Conservation (phyloP, 2,113 vertebrate genomes). For the Phalacrocorax carbo region DNA sequence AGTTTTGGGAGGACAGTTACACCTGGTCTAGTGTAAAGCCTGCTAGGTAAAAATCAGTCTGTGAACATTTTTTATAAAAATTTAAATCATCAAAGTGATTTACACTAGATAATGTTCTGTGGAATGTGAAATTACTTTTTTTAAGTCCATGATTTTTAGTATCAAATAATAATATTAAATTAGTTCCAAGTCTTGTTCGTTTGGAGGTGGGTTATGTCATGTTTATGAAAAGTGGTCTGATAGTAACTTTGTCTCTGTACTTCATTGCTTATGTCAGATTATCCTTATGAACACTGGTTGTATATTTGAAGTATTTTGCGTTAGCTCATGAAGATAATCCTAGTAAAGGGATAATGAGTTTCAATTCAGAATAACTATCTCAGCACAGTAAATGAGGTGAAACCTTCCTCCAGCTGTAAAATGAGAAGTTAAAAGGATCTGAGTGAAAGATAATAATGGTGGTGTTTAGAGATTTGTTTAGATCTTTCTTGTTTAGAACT, state of each 20-base stretch:
- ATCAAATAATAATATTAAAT: neutral
- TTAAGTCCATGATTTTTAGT: neutral
- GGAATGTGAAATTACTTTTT: neutral
- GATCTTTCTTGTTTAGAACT: neutral
- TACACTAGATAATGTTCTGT: neutral
- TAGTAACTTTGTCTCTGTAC: neutral
- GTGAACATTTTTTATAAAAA: neutral
- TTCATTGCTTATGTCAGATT: neutral
- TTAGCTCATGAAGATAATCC: neutral
- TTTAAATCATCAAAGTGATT: neutral
- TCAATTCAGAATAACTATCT: neutral
- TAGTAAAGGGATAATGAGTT: neutral
- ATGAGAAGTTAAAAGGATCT: neutral
- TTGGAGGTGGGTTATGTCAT: neutral
- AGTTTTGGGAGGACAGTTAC: neutral
- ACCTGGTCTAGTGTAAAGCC: neutral
- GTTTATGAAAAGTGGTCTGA: neutral
- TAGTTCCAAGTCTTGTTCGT: neutral
- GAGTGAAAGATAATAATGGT: neutral
- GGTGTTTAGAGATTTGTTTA: neutral
- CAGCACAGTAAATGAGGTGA: neutral
- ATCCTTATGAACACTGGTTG: neutral
- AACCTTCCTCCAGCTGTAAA: neutral
- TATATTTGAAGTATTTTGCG: neutral
- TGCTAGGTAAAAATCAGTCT: neutral